phyloP scores from a whole-genome alignment of 2,797 vertebrate species.

The Potorous gilbertii region DNA sequence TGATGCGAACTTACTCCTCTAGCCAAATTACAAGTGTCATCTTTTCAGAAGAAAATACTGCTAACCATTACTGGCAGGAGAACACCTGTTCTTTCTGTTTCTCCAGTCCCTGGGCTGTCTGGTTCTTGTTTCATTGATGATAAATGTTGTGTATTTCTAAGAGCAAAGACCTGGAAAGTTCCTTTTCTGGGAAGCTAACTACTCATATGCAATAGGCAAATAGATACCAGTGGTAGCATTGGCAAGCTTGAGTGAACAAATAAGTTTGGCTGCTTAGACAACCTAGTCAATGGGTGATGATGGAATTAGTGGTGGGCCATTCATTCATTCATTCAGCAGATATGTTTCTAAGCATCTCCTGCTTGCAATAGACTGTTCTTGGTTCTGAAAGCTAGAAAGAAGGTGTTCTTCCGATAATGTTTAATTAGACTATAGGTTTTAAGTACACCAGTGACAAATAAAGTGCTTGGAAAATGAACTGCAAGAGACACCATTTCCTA shows the following conservation, averaged over 20 bases:
- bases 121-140: background rate
- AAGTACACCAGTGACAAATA: background rate
- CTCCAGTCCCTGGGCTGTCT: background rate
- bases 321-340: background rate
- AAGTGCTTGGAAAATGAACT: background rate
- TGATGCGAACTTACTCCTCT: background rate
- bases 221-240: background rate
- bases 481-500: background rate
- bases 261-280: too few relatives aligned
- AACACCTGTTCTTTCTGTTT: background rate
- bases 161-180: too few relatives aligned
- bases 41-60: background rate
- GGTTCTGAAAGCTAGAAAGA: background rate
- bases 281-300: too few relatives aligned
- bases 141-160: background rate
- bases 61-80: background rate
- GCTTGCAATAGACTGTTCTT: background rate
- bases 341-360: background rate
- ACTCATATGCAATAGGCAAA: background rate
- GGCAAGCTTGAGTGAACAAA: too few relatives aligned
- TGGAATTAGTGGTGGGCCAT: background rate
- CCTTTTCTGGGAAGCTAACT: background rate
- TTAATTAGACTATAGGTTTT: background rate
- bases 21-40: background rate
- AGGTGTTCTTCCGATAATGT: background rate